phyloP scores from a whole-genome alignment of 2,888 invertebrate genomes.

The Linnaemya vulpina region DNA sequence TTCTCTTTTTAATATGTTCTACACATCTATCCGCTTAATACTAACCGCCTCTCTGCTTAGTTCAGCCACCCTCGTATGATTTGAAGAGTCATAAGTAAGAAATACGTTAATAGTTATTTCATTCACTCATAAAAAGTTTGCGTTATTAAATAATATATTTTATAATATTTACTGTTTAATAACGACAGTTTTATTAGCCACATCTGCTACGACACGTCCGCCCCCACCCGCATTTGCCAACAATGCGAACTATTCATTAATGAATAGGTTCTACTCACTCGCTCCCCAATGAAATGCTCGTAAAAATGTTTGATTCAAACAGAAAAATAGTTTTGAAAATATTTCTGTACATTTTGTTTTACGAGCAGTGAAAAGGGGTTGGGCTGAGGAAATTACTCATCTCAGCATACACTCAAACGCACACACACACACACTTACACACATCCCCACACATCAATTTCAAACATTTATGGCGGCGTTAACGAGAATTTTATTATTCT shows the following conservation, averaged over 20 bases:
- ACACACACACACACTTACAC: too few species aligned
- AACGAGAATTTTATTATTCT: slow-evolving; percentile 6
- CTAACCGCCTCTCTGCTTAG: too few species aligned
- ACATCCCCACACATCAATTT: neutral
- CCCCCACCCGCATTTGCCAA: neutral
- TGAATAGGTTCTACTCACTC: too few species aligned
- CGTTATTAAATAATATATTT: neutral
- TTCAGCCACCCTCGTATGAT: neutral
- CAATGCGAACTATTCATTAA: slow-evolving; percentile 3
- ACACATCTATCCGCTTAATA: too few species aligned
- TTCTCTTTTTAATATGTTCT: too few species aligned
- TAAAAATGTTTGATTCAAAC: neutral
- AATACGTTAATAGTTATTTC: neutral
- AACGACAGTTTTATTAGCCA: neutral
- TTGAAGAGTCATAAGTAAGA: neutral
- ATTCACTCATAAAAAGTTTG: neutral
- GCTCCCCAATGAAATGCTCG: neutral
- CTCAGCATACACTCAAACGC: neutral
- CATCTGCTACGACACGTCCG: neutral
- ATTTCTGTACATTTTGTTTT: slow-evolving; percentile 3
- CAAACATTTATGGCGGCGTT: slow-evolving; percentile 9
- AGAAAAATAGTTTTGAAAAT: slow-evolving; percentile 10
- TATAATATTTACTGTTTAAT: slow-evolving; percentile 12
- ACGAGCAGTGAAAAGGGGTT: neutral
- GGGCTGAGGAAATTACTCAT: slow-evolving; percentile 2